These are phyloP conservation scores for Eleutherodactylus coqui DNA, from an alignment of 2,797 vertebrate species.

Conservation along the genomic window DNA sequence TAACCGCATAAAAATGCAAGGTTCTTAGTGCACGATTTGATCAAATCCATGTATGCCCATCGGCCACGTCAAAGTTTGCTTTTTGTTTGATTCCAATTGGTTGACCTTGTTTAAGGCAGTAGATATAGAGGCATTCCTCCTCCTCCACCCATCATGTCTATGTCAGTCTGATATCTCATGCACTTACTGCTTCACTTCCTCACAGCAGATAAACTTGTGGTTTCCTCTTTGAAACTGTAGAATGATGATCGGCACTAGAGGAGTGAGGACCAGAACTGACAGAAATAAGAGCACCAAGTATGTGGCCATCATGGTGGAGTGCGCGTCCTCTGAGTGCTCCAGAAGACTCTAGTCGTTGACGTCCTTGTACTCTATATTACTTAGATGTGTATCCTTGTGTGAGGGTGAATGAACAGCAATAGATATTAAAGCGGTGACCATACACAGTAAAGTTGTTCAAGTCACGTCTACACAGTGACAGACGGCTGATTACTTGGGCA, in stretches of 20 bases:
- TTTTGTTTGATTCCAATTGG: background rate
- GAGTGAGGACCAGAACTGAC: background rate
- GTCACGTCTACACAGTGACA: background rate
- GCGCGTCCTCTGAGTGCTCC: background rate
- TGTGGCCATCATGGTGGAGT: background rate
- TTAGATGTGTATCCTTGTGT: background rate
- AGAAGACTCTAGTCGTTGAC: background rate
- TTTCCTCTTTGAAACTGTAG: constrained; percentile 61
- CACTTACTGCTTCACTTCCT: constrained; percentile 49
- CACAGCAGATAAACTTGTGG: constrained; percentile 54
- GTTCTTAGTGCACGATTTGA: too few relatives aligned
- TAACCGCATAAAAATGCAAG: too few relatives aligned
- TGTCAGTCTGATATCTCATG: constrained; percentile 12
- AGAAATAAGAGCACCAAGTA: background rate
- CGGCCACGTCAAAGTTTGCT: background rate
- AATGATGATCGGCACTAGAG: constrained; percentile 16
- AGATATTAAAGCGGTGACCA: background rate
- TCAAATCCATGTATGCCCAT: background rate
- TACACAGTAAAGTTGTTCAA: background rate
- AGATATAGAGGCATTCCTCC: background rate
- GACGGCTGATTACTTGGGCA: background rate
- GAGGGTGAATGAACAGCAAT: background rate
- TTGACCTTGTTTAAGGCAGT: constrained; percentile 11
- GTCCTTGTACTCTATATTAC: background rate
- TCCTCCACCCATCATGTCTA: background rate